These are phyloP conservation scores for Acanthosepion lycidas DNA, from an alignment of 2,888 invertebrate species.

Conservation along the genomic window DNA sequence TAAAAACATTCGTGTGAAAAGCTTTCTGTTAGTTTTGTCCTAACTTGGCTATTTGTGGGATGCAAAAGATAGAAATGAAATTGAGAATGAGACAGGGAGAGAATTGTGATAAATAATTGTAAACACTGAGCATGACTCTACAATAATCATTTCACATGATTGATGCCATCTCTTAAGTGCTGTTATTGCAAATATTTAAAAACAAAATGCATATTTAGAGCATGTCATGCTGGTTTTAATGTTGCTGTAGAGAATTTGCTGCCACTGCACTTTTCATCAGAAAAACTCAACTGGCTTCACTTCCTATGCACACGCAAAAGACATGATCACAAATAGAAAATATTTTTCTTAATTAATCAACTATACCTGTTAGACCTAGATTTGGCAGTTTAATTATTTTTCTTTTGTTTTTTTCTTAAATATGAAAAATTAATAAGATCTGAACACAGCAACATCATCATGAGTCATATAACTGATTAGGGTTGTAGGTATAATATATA, in stretches of 20 bases:
- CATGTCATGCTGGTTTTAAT: not conserved
- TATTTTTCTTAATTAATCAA: too few relatives aligned
- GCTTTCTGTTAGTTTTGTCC: not conserved
- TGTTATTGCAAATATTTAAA: not conserved
- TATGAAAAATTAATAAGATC: too few relatives aligned
- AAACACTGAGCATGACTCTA: not conserved
- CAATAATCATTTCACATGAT: not conserved
- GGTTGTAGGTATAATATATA: too few relatives aligned
- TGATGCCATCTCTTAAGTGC: constrained; percentile 17
- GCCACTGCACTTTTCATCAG: not conserved
- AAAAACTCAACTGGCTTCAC: not conserved
- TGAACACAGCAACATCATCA: too few relatives aligned
- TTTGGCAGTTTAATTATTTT: too few relatives aligned
- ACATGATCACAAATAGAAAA: too few relatives aligned
- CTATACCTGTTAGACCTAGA: too few relatives aligned
- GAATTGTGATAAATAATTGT: not conserved
- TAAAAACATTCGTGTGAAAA: not conserved
- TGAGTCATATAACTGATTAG: too few relatives aligned
- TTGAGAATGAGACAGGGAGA: not conserved
- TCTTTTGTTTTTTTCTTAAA: too few relatives aligned
- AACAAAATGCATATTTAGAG: not conserved
- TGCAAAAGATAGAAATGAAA: not conserved
- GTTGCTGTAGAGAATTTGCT: not conserved
- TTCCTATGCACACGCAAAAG: not conserved
- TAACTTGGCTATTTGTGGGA: not conserved